Evolutionary conservation across 2,113 vertebrate genomes (phyloP), one percentile per base, ranked within the genome.

Genomic region (Neogobius melanostomus): DNA sequence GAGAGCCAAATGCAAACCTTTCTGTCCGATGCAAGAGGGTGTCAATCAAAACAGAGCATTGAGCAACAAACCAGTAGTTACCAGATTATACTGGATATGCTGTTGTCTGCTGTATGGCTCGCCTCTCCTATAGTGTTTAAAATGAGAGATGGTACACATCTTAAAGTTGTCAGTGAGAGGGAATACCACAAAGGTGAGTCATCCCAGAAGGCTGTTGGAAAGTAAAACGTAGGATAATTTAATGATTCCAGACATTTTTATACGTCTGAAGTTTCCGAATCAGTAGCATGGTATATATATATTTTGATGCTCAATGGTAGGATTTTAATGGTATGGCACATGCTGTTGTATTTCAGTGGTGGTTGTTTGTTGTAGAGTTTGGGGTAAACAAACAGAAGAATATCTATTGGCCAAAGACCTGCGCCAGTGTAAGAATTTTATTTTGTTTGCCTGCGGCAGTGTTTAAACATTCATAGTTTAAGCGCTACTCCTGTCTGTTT

Each of bases 1-100:
- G 21, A 73, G 52, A 75, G 74, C 60, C 76, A 67, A 51, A 62
- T 64, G 68, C 77, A 72, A 69, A 56, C 75, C 50, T 77, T 69
- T 72, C 71, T 74, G 74, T 76, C 64, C 71, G 51, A 59, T 76
- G 14, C 49, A 54, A 57, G 63, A 47, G 68, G 47, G 21, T 69
- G 72, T 72, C 75, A 69, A 47, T 75, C 79, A 46, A 71, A 71
- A 64, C 66, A 59, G 28, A 66, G 66, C 16, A 64, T 46, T 14
- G 51, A 47, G 57, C 68, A 68, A 47, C 36, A 65, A 70, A 76
- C 0, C 42, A 11, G 60, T 53, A 64, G 76, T 82, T 61, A 46
- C 21, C 28, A 28, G 60, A 48, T 66, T 11, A 28, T 28, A 64
- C 70, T 9, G 9, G 17, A 46, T 16, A 8, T 8, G 15, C 15